Conservation (phyloP, 2,888 invertebrate genomes). For the Cephus nigrinus region DNA sequence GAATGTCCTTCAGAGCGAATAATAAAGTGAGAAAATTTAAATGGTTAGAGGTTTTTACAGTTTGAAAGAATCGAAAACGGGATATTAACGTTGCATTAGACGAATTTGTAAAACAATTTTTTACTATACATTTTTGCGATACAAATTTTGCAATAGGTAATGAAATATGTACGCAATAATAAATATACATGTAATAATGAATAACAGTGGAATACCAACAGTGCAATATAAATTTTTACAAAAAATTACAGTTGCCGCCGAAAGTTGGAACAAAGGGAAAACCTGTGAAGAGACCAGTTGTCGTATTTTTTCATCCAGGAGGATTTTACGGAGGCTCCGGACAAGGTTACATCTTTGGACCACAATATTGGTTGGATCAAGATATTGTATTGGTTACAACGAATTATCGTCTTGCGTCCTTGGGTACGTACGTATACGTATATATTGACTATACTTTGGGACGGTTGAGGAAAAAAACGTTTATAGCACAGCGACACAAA, state of each 20-base stretch:
- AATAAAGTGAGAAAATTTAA: not conserved
- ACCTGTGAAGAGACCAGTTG: slow-evolving; percentile 66
- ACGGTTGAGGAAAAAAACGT: not conserved
- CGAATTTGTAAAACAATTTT: not conserved
- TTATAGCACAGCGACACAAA: not conserved
- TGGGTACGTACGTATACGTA: slow-evolving; percentile 57
- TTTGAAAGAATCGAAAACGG: not conserved
- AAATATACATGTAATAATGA: not conserved
- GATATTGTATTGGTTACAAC: slow-evolving; percentile 75
- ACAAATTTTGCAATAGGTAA: not conserved
- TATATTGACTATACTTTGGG: not conserved
- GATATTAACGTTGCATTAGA: not conserved
- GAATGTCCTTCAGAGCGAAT: not conserved
- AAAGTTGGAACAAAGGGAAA: not conserved
- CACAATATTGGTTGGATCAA: slow-evolving; percentile 74
- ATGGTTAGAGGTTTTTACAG: not conserved
- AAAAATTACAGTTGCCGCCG: not conserved
- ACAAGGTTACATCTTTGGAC: slow-evolving; percentile 70
- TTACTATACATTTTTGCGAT: not conserved
- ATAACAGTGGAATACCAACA: not conserved
- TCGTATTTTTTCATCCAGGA: slow-evolving; percentile 75
- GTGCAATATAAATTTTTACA: not conserved
- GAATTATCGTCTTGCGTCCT: slow-evolving; percentile 73
- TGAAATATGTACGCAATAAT: not conserved
- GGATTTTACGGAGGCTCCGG: slow-evolving; percentile 73